These are phyloP conservation scores for Pristionchus fissidentatus DNA, from an alignment of 2,888 invertebrate genomes.

Conservation along the genomic window DNA sequence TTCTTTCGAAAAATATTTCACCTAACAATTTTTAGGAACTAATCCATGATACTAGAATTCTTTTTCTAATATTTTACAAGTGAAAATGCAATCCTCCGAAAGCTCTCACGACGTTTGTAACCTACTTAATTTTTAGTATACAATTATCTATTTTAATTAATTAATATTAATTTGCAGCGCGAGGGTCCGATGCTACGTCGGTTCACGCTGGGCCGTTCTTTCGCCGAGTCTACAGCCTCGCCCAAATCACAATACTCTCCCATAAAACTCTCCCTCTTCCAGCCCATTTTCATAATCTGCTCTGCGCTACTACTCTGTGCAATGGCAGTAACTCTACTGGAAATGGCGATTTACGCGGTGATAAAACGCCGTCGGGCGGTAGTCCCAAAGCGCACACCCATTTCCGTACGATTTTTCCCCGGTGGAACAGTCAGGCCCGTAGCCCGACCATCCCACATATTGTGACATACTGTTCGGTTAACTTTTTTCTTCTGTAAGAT, in stretches of 20 bases:
- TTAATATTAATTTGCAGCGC: neutral
- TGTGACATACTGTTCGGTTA: too few species aligned
- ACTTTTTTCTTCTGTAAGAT: too few species aligned
- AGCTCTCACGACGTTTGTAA: too few species aligned
- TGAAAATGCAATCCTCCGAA: too few species aligned
- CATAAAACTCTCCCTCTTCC: constrained; percentile 6
- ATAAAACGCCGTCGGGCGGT: constrained; percentile 3
- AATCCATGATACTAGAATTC: too few species aligned
- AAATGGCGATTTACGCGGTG: neutral
- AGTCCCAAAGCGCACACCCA: too few species aligned
- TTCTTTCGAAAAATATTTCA: too few species aligned
- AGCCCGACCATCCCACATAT: too few species aligned
- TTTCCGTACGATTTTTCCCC: too few species aligned
- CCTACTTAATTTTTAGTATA: neutral
- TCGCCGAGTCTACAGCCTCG: neutral
- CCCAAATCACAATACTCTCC: neutral
- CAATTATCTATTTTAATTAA: neutral
- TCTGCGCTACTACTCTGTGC: neutral
- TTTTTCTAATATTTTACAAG: too few species aligned
- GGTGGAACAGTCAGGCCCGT: too few species aligned
- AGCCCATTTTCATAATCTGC: constrained; percentile 23
- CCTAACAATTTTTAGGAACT: too few species aligned
- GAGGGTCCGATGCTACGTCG: constrained; percentile 3
- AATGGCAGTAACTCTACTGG: neutral
- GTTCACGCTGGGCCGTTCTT: constrained; percentile 20